Evolutionary conservation across 2,888 invertebrate species (phyloP), one percentile per base, ranked within the genome.

Genomic region (Petrolisthes cinctipes): DNA sequence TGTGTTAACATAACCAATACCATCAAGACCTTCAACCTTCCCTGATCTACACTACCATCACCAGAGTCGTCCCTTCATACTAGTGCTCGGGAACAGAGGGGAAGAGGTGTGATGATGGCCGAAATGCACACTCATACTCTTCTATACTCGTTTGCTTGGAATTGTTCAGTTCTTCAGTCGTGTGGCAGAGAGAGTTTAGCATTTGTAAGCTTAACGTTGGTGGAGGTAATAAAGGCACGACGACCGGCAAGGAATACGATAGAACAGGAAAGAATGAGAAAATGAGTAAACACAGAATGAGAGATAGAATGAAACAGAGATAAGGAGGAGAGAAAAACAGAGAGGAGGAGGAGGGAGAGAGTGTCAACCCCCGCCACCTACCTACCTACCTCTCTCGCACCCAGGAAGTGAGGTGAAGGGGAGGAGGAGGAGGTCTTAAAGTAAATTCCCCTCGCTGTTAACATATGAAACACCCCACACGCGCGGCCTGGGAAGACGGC

Each of bases 391-490:
- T 37, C 37, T 37, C 37, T 37, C 37, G 37, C 5, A 20, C 20
- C 37, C 20, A 51, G 51, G 6, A 78, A 5, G 17, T 54, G n/a
- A 54, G 54, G n/a, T 14, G n/a, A 54, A 14, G 17, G 5, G 37
- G 14, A 17, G 17, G 53, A 17, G 11, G 4, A 1, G 37, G 71
- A 17, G 23, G 68, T 17, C 76, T 81, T 82, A 82, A 86, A 86
- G 86, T 86, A 86, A 86, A 86, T 86, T 82, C 82, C 82, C 11
- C 54, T 86, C 79, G 71, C 86, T 83, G 86, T 86, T 86, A 86
- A 86, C 86, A 86, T 86, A 86, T 82, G 86, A 82, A 86, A 82
- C 80, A 86, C 79, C 81, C 86, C 86, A 53, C 86, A 86, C 73
- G 80, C 78, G 54, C 81, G 86, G 57, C 68, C 80, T 82, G 76